Base-by-base conservation (phyloP, 2,113 vertebrate species). In the Hippocampus guttulatus region DNA sequence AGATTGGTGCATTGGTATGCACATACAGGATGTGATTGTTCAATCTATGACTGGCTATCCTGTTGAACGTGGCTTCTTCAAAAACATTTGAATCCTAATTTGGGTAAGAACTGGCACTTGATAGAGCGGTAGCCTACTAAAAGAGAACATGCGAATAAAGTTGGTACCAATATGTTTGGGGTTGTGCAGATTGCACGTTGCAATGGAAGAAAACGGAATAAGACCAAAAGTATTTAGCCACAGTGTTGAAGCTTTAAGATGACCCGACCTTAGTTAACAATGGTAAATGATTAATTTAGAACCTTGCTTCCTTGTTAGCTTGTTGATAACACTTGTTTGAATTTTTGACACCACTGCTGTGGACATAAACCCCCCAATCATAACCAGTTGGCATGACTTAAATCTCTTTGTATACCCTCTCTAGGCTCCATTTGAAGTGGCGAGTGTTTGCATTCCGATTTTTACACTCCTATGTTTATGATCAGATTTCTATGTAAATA, bases 41-140 rank as follows among this genome's bases (percentile, higher is more conserved):
- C 20, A 64, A 21, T 62, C 7, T 27, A 5, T 41, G 47, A 18
- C 47, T 45, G 43, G 1, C 45, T 16, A 16, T n/a, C 51, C 1
- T 54, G 20, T 54, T 54, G 51, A 54, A 54, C 8, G 55, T 41
- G 45, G 8, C 33, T 58, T 60, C 41, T 18, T 63, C 30, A 33
- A 40, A 11, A 38, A 47, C 18, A 88, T 86, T 87, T 87, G 81
- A 82, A 86, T 86, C 61, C 74, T 79, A 18, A 83, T 89, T 89
- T 84, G 81, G 15, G 64, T 84, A 82, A 76, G 70, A 71, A 41
- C 21, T 70, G 45, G 68, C n/a, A 6, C 52, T 60, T 40, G 9
- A 38, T 54, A 25, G n/a, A 33, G 21, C 58, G 21, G 14, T 25
- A 20, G 47, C 5, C 16, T 49, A 69, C 27, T 68, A 64, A 4